Conservation (phyloP, 2,113 vertebrate genomes). For the Cairina moschata region DNA sequence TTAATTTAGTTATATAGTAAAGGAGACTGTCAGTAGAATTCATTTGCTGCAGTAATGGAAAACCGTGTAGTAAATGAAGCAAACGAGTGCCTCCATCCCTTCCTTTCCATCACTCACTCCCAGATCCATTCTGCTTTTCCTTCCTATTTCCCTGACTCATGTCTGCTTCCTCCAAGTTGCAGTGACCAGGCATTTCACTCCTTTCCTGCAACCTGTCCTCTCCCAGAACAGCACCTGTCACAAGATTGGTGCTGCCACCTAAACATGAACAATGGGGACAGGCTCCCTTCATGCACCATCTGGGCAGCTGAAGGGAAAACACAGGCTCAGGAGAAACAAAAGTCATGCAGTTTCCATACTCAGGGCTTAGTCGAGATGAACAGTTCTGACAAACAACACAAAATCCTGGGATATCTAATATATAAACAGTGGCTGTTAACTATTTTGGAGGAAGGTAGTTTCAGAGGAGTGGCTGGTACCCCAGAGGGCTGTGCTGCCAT, state of each 20-base stretch:
- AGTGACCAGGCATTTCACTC: neutral
- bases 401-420: neutral
- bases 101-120: neutral
- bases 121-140: neutral
- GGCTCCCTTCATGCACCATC: accelerated
- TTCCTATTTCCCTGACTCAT: neutral
- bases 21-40: slow-evolving; percentile 32
- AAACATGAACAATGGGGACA: neutral
- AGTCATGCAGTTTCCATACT: neutral
- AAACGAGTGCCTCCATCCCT: neutral
- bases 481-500: too few species aligned
- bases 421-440: neutral
- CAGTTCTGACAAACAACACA: neutral
- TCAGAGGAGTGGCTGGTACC: too few species aligned
- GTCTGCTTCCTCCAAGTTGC: accelerated
- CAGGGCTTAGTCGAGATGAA: neutral
- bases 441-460: neutral
- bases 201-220: neutral
- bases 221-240: neutral
- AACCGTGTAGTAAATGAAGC: slow-evolving; percentile 35
- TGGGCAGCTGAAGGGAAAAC: neutral
- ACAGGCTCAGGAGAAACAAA: neutral
- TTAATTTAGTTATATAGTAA: slow-evolving; percentile 50
- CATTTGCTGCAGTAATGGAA: slow-evolving; percentile 49
- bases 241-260: neutral